These are phyloP conservation scores for Acleris literana DNA, from an alignment of 2,888 invertebrate genomes.

Conservation along the genomic window DNA sequence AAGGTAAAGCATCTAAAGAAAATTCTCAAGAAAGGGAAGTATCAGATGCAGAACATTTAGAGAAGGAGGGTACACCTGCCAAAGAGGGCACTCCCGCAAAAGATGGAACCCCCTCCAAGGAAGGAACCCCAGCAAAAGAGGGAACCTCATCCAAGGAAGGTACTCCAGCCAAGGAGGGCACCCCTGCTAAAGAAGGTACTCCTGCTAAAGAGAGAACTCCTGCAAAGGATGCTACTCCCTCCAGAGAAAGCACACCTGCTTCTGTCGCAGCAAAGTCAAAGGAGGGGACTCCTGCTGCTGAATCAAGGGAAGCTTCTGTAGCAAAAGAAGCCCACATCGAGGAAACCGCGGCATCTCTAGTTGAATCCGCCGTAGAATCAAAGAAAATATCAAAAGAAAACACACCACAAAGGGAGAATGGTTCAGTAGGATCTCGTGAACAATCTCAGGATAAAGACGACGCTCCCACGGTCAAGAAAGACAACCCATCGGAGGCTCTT, in stretches of 20 bases:
- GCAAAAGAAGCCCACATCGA: constrained; percentile 53
- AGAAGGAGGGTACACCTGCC: constrained; percentile 44
- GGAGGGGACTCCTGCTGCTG: constrained; percentile 35
- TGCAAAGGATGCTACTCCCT: constrained; percentile 50
- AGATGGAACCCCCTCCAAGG: not conserved
- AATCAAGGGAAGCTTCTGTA: constrained; percentile 33
- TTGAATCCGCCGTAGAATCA: constrained; percentile 47
- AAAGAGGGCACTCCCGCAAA: constrained; percentile 37
- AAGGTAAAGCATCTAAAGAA: constrained; percentile 59
- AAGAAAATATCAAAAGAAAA: constrained; percentile 61
- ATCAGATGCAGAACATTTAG: constrained; percentile 40
- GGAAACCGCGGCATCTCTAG: constrained; percentile 42
- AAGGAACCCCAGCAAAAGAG: constrained; percentile 14
- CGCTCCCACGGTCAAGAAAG: constrained; percentile 56
- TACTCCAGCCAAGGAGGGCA: constrained; percentile 24
- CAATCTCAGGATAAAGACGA: constrained; percentile 68
- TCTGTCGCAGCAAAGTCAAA: constrained; percentile 16
- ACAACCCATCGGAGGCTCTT: constrained; percentile 69
- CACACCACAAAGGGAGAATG: constrained; percentile 68
- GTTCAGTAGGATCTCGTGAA: constrained; percentile 72
- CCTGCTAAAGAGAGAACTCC: constrained; percentile 38
- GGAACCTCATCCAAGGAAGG: constrained; percentile 27
- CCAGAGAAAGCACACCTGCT: constrained; percentile 44
- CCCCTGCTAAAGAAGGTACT: constrained; percentile 27
- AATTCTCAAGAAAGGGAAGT: constrained; percentile 61